These are phyloP conservation scores for Perdita meconis DNA, from an alignment of 2,888 invertebrate species.

Conservation along the genomic window DNA sequence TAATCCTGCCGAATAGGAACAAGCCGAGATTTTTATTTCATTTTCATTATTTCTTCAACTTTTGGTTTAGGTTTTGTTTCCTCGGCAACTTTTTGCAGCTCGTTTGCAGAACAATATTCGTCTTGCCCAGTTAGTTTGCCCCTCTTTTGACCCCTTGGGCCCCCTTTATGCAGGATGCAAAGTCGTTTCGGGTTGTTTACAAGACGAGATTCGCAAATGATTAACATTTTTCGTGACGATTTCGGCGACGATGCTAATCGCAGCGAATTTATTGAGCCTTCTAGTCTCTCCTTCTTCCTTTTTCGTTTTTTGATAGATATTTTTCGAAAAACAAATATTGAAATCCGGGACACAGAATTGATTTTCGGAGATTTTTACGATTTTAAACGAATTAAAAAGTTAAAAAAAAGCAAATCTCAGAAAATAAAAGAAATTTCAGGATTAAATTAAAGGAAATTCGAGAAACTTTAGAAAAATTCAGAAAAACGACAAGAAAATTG, in stretches of 20 bases:
- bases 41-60: constrained; percentile 36
- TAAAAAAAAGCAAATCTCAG: too few relatives aligned
- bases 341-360: too few relatives aligned
- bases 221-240: constrained; percentile 18
- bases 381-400: too few relatives aligned
- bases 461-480: too few relatives aligned
- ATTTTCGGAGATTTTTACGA: too few relatives aligned
- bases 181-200: constrained; percentile 41
- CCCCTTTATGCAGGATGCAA: constrained; percentile 11
- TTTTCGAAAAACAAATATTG: too few relatives aligned
- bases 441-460: too few relatives aligned
- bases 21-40: too few relatives aligned
- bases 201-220: constrained; percentile 39
- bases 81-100: constrained; percentile 26
- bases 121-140: too few relatives aligned
- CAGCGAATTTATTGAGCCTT: constrained; percentile 9
- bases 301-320: background rate
- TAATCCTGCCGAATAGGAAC: constrained; percentile 21
- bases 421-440: too few relatives aligned
- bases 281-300: background rate
- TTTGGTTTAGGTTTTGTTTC: too few relatives aligned
- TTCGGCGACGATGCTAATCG: background rate
- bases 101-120: constrained; percentile 24
- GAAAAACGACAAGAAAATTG: too few relatives aligned
- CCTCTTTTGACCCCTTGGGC: background rate